These are phyloP conservation scores for Aegotheles bennettii DNA, from an alignment of 2,113 vertebrate species.

Conservation along the genomic window DNA sequence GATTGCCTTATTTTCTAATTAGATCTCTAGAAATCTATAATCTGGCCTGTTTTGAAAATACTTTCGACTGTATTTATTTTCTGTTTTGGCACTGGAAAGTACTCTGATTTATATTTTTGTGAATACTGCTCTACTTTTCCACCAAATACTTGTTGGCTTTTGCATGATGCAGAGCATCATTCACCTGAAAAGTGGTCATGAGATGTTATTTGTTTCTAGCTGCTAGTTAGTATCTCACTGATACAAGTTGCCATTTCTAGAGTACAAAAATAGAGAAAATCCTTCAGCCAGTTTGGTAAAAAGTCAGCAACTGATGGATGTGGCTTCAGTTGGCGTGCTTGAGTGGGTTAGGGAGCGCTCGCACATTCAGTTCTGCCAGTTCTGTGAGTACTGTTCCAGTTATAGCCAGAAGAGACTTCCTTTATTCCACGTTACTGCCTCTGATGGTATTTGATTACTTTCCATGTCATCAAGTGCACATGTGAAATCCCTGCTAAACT, in stretches of 20 bases:
- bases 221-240: background rate
- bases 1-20: background rate
- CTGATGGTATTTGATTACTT: background rate
- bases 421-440: background rate
- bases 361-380: background rate
- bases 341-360: background rate
- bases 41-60: background rate
- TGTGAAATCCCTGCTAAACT: background rate
- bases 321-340: background rate
- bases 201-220: background rate
- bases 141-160: background rate
- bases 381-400: background rate
- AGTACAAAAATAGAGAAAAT: background rate
- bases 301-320: background rate
- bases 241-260: background rate
- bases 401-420: background rate
- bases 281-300: background rate
- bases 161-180: background rate
- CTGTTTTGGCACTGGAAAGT: background rate
- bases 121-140: background rate
- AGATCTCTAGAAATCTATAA: background rate
- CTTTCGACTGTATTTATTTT: background rate
- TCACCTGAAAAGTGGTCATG: background rate
- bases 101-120: background rate
- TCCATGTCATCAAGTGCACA: fast-evolving